phyloP scores from a whole-genome alignment of 2,113 vertebrate genomes.

The Clupea harengus region DNA sequence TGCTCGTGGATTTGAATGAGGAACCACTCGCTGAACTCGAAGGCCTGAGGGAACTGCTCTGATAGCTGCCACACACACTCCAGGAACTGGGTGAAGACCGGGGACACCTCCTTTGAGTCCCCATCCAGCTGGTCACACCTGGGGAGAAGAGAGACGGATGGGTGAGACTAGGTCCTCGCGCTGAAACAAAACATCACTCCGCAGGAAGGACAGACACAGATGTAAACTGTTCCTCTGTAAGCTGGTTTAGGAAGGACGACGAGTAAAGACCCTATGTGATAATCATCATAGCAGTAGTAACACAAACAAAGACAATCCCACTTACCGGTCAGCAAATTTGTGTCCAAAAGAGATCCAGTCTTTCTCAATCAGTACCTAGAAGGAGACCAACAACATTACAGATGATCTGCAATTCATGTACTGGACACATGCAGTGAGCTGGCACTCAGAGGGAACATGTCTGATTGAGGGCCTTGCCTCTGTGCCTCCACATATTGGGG shows the following conservation, averaged over 20 bases:
- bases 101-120: constrained; percentile 92
- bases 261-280: not conserved
- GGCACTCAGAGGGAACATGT: not conserved
- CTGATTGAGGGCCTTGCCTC: not conserved
- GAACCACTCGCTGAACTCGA: constrained; percentile 95
- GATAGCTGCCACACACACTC: constrained; percentile 94
- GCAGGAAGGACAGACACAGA: not conserved
- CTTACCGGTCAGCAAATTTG: constrained; percentile 95
- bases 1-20: constrained; percentile 98
- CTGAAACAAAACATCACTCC: too few species aligned
- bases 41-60: constrained; percentile 91
- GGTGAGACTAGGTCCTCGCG: too few species aligned
- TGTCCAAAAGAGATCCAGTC: constrained; percentile 99
- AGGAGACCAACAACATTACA: constrained; percentile 19
- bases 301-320: not conserved
- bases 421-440: not conserved
- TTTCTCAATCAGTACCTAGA: constrained; percentile 95
- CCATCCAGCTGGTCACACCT: constrained; percentile 95
- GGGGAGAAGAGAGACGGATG: not conserved
- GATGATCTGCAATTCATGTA: not conserved
- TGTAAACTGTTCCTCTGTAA: not conserved
- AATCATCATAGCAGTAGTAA: not conserved
- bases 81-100: constrained; percentile 95
- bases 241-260: not conserved
- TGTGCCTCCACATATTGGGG: not conserved